A percentile compares a stretch with the other conserved stretches of the same genome.
Evolutionary conservation across 1,140 invertebrate species (phyloP).

Genomic region (Sitophilus oryzae): DNA sequence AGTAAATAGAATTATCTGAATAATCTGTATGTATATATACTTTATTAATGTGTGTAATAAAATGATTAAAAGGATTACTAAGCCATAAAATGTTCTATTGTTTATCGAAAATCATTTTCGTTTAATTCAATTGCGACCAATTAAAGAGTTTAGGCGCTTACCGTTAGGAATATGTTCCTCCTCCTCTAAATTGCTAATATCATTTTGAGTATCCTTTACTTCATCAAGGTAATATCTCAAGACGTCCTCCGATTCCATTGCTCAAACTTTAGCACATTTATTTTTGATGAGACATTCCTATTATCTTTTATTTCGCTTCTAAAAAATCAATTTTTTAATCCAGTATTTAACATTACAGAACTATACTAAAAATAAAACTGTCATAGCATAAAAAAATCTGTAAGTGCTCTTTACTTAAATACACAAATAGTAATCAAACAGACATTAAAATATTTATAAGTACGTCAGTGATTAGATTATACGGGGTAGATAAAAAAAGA

Average conservation of each 20-base stretch:
- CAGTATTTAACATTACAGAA: too few species aligned
- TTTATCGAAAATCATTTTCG: neutral
- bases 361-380: too few species aligned
- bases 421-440: too few species aligned
- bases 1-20: conserved; percentile 1
- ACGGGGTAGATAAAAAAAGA: too few species aligned
- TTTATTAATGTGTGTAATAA: conserved; percentile 6
- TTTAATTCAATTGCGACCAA: neutral
- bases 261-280: conserved; percentile 16
- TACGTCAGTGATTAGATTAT: too few species aligned
- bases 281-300: conserved; percentile 19
- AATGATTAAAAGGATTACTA: conserved; percentile 9
- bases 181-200: conserved; percentile 33
- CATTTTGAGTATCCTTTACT: conserved; percentile 38
- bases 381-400: too few species aligned
- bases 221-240: conserved; percentile 37
- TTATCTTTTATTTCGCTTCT: neutral
- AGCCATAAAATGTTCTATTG: neutral
- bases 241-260: conserved; percentile 36
- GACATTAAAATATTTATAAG: too few species aligned
- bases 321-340: too few species aligned
- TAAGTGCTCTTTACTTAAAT: too few species aligned
- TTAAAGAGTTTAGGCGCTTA: conserved; percentile 26
- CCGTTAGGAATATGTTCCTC: conserved; percentile 35
- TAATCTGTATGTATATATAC: conserved; percentile 3